These are phyloP conservation scores for Stenurella melanura DNA, from an alignment of 2,888 invertebrate genomes.

Conservation along the genomic window DNA sequence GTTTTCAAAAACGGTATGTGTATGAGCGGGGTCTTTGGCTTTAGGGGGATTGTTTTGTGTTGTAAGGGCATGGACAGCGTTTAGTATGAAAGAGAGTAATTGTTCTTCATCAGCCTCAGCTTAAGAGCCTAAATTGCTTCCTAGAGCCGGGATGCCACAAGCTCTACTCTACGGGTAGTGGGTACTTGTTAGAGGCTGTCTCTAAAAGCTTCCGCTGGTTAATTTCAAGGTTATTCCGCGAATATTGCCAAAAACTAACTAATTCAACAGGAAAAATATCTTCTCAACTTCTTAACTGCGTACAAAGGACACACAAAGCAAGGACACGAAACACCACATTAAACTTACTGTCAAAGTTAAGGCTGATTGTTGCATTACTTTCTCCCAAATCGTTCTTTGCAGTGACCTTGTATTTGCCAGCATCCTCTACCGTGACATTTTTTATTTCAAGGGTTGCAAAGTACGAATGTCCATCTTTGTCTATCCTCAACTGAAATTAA, in stretches of 20 bases:
- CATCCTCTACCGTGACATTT: conserved; percentile 97
- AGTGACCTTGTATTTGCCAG: conserved; percentile 97
- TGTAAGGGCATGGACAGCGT: conserved; percentile 40
- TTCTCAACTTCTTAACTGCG: conserved; percentile 41
- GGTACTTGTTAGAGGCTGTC: conserved; percentile 53
- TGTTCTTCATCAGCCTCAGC: conserved; percentile 21
- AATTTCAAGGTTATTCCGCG: conserved; percentile 52
- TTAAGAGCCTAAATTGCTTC: conserved; percentile 9
- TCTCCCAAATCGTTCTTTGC: conserved; percentile 98
- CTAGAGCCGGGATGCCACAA: conserved; percentile 38
- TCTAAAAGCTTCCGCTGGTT: conserved; percentile 53
- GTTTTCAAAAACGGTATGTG: conserved; percentile 44
- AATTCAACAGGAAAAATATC: conserved; percentile 22
- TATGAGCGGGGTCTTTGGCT: conserved; percentile 39
- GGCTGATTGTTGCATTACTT: conserved; percentile 96
- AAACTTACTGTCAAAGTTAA: conserved; percentile 98
- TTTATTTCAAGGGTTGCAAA: conserved; percentile 94
- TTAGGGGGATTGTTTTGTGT: conserved; percentile 23
- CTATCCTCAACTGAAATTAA: conserved; percentile 84
- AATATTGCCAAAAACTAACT: conserved; percentile 42
- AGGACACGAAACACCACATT: conserved; percentile 62
- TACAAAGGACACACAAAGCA: conserved; percentile 58
- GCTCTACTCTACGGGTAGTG: conserved; percentile 47
- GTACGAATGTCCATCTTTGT: conserved; percentile 95
- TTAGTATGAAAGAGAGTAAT: conserved; percentile 29